These are phyloP conservation scores for Choreutis nemorana DNA, from an alignment of 2,888 invertebrate species.

Conservation along the genomic window DNA sequence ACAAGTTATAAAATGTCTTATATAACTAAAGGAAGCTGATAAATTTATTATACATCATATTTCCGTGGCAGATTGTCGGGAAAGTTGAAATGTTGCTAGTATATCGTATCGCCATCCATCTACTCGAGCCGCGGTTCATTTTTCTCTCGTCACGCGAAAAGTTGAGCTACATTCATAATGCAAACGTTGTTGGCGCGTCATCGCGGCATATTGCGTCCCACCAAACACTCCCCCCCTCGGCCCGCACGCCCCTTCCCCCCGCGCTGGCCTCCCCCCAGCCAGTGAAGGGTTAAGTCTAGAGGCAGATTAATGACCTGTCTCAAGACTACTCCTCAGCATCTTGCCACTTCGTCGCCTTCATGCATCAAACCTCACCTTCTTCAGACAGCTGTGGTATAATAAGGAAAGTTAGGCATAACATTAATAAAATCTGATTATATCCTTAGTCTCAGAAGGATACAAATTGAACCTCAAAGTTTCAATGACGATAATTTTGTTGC, in stretches of 20 bases:
- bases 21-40: too few relatives aligned
- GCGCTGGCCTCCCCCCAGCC: slow-evolving; percentile 15
- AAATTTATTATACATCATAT: too few relatives aligned
- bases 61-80: too few relatives aligned
- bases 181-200: slow-evolving; percentile 59
- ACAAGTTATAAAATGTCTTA: too few relatives aligned
- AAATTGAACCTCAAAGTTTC: too few relatives aligned
- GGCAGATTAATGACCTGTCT: slow-evolving; percentile 37
- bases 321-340: slow-evolving; percentile 13
- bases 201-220: slow-evolving; percentile 47
- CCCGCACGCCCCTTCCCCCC: slow-evolving; percentile 13
- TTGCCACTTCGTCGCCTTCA: slow-evolving; percentile 17
- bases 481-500: too few relatives aligned
- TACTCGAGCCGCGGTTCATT: slow-evolving; percentile 50
- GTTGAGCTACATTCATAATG: slow-evolving; percentile 59
- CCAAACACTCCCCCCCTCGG: slow-evolving; percentile 8
- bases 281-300: slow-evolving; percentile 41
- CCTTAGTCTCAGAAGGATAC: too few relatives aligned
- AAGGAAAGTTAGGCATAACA: too few relatives aligned
- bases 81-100: slow-evolving; percentile 18
- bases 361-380: too few relatives aligned
- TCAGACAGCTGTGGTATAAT: too few relatives aligned
- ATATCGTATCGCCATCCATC: slow-evolving; percentile 50
- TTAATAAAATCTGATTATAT: too few relatives aligned
- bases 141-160: slow-evolving; percentile 60